Conservation (phyloP, 1,140 invertebrate genomes). For the Helicoverpa zea region DNA sequence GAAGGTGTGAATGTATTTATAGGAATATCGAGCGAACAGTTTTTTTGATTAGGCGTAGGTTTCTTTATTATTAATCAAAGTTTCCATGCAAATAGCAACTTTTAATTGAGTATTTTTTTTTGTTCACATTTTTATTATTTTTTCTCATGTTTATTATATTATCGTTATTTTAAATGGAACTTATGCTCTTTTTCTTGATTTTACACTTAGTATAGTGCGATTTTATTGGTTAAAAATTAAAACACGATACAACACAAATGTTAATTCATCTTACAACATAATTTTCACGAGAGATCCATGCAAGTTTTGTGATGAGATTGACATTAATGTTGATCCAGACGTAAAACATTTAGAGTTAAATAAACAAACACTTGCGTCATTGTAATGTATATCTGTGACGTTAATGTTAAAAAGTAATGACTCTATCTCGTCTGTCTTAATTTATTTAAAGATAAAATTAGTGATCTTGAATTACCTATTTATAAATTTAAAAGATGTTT, state of each 20-base stretch:
- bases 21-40: neutral
- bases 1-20: neutral
- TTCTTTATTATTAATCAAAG: neutral
- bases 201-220: neutral
- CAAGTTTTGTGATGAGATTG: neutral
- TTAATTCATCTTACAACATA: no score
- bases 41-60: neutral
- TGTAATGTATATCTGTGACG: slow-evolving; percentile 14
- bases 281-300: no score
- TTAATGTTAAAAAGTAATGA: slow-evolving; percentile 17
- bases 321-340: neutral
- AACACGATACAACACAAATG: no score
- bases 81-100: no score
- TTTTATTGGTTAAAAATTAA: neutral
- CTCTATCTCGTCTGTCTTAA: slow-evolving; percentile 11
- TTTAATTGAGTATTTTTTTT: no score
- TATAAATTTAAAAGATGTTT: neutral
- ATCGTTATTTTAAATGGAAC: no score
- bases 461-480: slow-evolving; percentile 13
- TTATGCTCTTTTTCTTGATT: neutral
- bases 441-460: slow-evolving; percentile 7
- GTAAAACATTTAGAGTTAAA: slow-evolving; percentile 1
- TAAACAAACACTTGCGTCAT: slow-evolving; percentile 14
- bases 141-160: no score
- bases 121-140: no score